Evolutionary conservation across 2,113 vertebrate genomes (phyloP).

Genomic region (Cochlearius cochlearius): DNA sequence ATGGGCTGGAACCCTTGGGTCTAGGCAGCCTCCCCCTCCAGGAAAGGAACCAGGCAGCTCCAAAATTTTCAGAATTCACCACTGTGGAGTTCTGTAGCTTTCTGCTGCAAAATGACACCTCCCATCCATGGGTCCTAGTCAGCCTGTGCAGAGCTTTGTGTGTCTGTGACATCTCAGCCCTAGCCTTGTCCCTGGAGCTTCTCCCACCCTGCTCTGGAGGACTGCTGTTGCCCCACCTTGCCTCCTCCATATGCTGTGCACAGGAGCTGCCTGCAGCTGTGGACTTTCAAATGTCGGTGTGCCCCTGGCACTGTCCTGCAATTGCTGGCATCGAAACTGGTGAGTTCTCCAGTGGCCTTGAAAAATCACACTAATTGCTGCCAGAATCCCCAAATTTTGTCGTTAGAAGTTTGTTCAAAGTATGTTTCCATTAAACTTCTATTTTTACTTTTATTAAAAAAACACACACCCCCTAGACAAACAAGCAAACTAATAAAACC

Average conservation of each 20-base stretch:
- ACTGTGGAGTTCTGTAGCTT: neutral
- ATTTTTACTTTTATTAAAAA: neutral
- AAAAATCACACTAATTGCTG: neutral
- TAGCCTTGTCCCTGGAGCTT: neutral
- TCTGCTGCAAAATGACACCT: neutral
- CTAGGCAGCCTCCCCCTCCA: rapidly evolving
- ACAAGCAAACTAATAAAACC: neutral
- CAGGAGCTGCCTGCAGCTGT: neutral
- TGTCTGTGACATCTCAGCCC: neutral
- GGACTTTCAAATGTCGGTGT: neutral
- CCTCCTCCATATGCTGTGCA: neutral
- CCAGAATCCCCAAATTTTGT: neutral
- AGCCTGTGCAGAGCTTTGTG: neutral
- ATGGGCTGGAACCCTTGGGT: neutral
- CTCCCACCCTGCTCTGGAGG: no score
- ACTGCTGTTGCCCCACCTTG: neutral
- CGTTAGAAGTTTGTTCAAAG: neutral
- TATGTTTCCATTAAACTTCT: neutral
- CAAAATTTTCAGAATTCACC: neutral
- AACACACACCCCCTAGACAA: neutral
- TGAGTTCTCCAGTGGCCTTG: neutral
- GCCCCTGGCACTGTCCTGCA: no score
- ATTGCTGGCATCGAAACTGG: neutral
- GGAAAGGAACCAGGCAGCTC: neutral
- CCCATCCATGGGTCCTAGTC: neutral